Evolutionary conservation across 2,113 vertebrate species (phyloP).

Genomic region (Ciconia boyciana): DNA sequence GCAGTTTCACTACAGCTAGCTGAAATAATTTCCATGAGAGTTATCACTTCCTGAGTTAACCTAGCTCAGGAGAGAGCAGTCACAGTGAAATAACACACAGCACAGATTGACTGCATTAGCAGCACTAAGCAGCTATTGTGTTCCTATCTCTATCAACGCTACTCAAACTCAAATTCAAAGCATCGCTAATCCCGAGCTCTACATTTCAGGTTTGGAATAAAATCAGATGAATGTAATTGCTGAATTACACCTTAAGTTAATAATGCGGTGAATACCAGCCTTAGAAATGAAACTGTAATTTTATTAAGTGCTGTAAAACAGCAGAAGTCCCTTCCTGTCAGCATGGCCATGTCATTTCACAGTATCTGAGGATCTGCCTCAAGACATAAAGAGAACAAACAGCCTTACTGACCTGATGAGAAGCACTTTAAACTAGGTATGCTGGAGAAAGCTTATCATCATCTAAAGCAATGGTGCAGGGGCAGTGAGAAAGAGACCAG

Average conservation of each 20-base stretch:
- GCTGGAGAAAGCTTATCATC: neutral
- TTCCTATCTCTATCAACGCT: neutral
- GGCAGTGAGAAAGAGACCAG: neutral
- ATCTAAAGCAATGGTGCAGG: neutral
- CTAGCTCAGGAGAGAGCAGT: neutral
- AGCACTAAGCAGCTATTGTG: neutral
- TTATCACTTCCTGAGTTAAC: neutral
- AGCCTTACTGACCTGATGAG: neutral
- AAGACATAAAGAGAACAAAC: neutral
- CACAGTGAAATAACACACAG: neutral
- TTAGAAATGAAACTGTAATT: neutral
- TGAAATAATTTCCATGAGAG: neutral
- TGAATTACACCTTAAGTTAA: constrained; percentile 17
- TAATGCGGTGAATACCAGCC: neutral
- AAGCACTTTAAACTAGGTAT: neutral
- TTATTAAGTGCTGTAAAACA: neutral
- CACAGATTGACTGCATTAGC: neutral
- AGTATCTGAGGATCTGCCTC: neutral
- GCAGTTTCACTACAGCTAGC: neutral
- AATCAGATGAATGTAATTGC: neutral
- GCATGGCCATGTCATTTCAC: neutral
- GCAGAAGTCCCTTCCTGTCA: neutral
- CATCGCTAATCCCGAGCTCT: neutral
- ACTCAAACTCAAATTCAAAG: neutral
- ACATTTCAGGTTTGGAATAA: neutral